Evolutionary conservation across 1,140 invertebrate genomes (phyloP).

Genomic region (Drosophila gunungcola): DNA sequence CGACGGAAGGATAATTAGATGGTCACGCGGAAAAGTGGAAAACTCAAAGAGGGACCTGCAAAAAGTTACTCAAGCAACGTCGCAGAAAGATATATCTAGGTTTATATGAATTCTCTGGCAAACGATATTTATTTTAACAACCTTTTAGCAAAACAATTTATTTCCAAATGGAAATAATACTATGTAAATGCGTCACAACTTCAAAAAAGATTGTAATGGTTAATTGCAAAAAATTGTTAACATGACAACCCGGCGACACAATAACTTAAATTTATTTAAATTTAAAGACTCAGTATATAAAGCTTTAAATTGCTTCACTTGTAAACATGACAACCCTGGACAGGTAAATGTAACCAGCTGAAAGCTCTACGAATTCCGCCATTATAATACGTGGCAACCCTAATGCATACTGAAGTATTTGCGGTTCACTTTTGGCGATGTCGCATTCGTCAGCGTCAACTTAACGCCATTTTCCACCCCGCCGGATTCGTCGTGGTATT

Average conservation of each 20-base stretch:
- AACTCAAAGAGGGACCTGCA: neutral
- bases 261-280: too few species aligned
- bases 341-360: neutral
- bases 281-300: too few species aligned
- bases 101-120: too few species aligned
- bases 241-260: too few species aligned
- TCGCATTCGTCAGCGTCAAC: slow-evolving; percentile 70
- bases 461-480: slow-evolving; percentile 34
- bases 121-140: neutral
- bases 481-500: slow-evolving; percentile 1
- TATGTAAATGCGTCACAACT: too few species aligned
- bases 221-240: too few species aligned
- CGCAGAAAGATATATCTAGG: too few species aligned
- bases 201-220: too few species aligned
- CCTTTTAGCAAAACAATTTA: neutral
- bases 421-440: slow-evolving; percentile 40
- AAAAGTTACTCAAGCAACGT: too few species aligned
- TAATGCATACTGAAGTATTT: slow-evolving; percentile 45
- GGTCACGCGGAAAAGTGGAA: slow-evolving; percentile 9
- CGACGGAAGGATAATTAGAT: slow-evolving; percentile 34
- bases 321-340: slow-evolving; percentile 27
- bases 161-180: too few species aligned
- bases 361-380: slow-evolving; percentile 1
- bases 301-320: neutral
- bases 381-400: slow-evolving; percentile 35